Evolutionary conservation across 2,113 vertebrate species (phyloP), one percentile per base, ranked within the genome.

Genomic region (Nothoprocta pentlandii): DNA sequence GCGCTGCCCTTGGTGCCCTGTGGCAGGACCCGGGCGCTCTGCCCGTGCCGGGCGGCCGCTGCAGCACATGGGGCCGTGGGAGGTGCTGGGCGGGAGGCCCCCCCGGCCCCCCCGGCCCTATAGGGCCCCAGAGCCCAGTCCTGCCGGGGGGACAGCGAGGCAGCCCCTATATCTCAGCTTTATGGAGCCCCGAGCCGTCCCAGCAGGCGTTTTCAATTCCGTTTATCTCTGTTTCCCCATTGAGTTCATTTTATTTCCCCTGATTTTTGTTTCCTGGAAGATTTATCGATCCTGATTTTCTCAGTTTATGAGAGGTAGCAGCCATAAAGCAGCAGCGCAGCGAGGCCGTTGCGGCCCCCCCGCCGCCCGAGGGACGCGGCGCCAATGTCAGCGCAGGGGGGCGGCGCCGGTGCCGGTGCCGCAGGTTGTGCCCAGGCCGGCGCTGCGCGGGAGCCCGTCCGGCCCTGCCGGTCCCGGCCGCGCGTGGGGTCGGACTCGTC

Each of bases 271-370:
- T 97, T 89, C 85, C 73, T 67, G 73, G 81, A 95, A 96, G 94
- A 96, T 92, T 95, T 94, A 87, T 94, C 5, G 86, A 79, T 91
- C 88, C 96, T 94, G 93, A 42, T 94, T 90, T 85, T 73, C 96
- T 81, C 91, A 78, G 94, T 96, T 96, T 97, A 96, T 96, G 96
- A 96, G 85, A 90, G 95, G 93, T 85, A 95, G 85, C 84, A 85
- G 42, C 75, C 71, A 96, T 97, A 95, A 96, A 97, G 71, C 92
- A 92, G 6, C 1, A 2, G 71, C 75, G 70, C 82, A 22, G 67
- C 1, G 9, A 90, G 90, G 80, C 87, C 15, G 10, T 22, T 17
- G 10, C 9, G 2, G 1, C n/a, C 44, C 54, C 80, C 90, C 63
- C 73, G 69, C 83, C 42, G 41, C 6, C 12, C n/a, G 4, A 36